Evolutionary conservation across 2,113 vertebrate species (phyloP).

Genomic region (Serilophus lunatus): DNA sequence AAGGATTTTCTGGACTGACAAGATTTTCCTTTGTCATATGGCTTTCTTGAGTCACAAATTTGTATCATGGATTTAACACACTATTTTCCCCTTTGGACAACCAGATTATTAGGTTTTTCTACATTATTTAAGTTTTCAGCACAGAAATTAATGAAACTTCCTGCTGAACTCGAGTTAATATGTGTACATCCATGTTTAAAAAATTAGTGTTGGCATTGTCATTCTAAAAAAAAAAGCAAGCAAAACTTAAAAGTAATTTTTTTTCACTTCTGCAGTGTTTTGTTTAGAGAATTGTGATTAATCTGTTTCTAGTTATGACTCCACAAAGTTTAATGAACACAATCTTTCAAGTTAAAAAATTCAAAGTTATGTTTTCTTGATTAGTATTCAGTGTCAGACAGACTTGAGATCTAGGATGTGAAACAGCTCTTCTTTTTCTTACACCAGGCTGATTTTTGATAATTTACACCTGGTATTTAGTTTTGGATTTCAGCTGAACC

Average conservation of each 20-base stretch:
- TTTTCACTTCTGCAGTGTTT: neutral
- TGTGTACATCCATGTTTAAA: neutral
- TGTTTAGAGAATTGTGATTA: neutral
- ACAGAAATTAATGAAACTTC: neutral
- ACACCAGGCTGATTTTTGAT: neutral
- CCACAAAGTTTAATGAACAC: neutral
- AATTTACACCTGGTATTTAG: neutral
- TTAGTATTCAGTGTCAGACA: neutral
- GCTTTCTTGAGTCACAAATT: neutral
- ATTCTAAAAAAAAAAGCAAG: neutral
- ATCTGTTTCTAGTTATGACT: neutral
- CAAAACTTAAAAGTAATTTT: neutral
- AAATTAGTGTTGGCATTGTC: neutral
- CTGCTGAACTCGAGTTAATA: neutral
- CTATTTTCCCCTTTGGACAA: neutral
- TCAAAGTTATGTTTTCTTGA: neutral
- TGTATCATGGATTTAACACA: neutral
- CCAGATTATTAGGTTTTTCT: neutral
- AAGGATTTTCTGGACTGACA: neutral
- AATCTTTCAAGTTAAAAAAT: neutral
- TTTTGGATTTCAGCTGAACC: neutral
- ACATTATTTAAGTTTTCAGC: neutral
- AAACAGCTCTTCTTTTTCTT: neutral
- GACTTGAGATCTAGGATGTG: neutral
- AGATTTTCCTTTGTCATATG: neutral